phyloP scores from a whole-genome alignment of 53 echinoderm and acorn worm genomes.

The Patiria pectinifera region DNA sequence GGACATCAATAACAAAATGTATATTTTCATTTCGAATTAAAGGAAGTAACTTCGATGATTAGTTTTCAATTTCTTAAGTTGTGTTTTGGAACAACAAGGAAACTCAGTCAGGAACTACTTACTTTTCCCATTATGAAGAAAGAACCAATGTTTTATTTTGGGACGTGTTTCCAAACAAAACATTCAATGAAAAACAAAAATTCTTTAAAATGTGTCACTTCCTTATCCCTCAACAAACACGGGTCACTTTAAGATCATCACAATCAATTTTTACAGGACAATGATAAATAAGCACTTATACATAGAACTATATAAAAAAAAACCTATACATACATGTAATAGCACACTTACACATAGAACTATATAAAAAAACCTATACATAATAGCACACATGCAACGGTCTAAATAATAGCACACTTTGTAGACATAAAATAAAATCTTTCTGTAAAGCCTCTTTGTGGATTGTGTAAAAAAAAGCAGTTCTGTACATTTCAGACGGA shows the following conservation, averaged over 20 bases:
- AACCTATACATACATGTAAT: too few relatives aligned
- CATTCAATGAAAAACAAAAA: background rate
- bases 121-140: background rate
- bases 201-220: background rate
- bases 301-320: background rate
- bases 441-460: conserved; percentile 2
- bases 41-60: too few relatives aligned
- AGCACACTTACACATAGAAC: background rate
- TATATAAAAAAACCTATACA: background rate
- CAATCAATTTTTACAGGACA: background rate
- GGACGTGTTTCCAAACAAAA: background rate
- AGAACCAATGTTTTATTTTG: background rate
- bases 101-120: too few relatives aligned
- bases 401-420: conserved; percentile 2
- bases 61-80: too few relatives aligned
- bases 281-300: background rate
- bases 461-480: background rate
- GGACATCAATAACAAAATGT: too few relatives aligned
- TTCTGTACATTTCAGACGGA: background rate
- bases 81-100: too few relatives aligned
- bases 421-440: background rate
- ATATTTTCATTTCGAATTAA: too few relatives aligned
- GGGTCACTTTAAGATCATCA: too few relatives aligned
- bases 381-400: background rate
- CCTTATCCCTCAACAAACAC: background rate